Evolutionary conservation across 2,888 invertebrate genomes (phyloP), one percentile per base, ranked within the genome.

Genomic region (Spialia ferax): DNA sequence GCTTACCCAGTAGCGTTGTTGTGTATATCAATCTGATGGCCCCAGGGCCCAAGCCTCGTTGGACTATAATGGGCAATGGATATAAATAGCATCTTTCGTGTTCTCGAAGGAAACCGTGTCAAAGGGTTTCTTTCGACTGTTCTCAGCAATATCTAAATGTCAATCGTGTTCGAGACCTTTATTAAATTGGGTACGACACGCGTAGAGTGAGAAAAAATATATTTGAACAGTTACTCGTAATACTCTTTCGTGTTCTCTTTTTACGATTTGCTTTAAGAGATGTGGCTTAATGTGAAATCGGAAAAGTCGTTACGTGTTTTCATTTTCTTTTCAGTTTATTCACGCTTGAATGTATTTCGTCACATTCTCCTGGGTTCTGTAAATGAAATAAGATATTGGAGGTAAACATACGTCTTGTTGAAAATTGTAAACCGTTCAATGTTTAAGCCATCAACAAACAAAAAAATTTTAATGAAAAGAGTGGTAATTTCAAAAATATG

Each of bases 1-100:
- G 80, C 55, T 67, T 67, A 55, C 60, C 71, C 72, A 70, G 77
- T 79, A 73, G 61, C 69, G 71, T 67, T 55, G 66, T 67, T 60
- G 55, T 67, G 55, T 61, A 61, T 72, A 74, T 74, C 75, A 74
- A 71, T 73, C 68, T 74, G 69, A 72, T 69, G 48, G 52, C 61
- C 61, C 32, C 66, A 55, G 48, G 52, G 61, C 61, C 32, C 66
- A 55, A 22, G 35, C 54, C 60, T 45, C 22, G 65, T 65, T 65
- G 65, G 61, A 54, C 60, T 32, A 45, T 67, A 60, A 67, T 60
- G 61, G 57, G 60, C 59, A 32, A 55, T 20, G 50, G 57, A 22
- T 42, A 61, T 61, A 60, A 54, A 61, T 66, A 54, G 54, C 59
- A 45, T 32, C 57, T 55, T 63, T 65, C 57, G 6, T 18, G 54